Base-by-base conservation (phyloP, 2,797 vertebrate species). In the Moxostoma hubbsi region DNA sequence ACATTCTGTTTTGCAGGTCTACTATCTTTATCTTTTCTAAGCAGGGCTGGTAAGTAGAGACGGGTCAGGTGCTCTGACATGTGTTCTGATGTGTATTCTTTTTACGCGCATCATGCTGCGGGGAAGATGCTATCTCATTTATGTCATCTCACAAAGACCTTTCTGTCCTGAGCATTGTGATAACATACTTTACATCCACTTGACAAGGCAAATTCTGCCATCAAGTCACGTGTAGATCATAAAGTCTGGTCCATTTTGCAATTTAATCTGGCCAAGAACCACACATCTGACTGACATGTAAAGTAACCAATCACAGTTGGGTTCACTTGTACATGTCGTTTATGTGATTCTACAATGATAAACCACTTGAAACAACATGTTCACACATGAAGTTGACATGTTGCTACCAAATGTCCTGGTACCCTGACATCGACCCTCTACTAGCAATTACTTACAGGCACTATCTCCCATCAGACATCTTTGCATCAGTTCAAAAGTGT, bases 1-100 rank as follows among this genome's bases (percentile, higher is more conserved):
- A 50, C 65, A 54, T 74, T 72, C 66, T 72, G 81, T 66, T 75
- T 78, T 73, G 45, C 78, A 76, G 62, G 59, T 64, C 61, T 61
- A 76, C 66, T 81, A 72, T 66, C 77, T 70, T 70, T 73, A 73
- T 75, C 73, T 75, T 54, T 55, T 65, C 75, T 73, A 78, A 85
- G 69, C 79, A 76, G 80, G 73, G 70, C 63, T 36, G 69, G 71
- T 64, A 81, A 79, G 80, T 72, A 65, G 50, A 5, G 16, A 61
- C 45, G 70, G 85, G 66, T 71, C 59, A 82, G 67, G 12, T 58
- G 64, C 75, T 62, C 24, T 65, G 76, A 70, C 69, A 82, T 64
- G 12, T 58, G 64, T 73, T 62, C 24, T 65, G 76, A 70, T 67
- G 58, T 51, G 67, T 61, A 65, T 75, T 75, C 24, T 75, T 66